Conservation (phyloP, 2,888 invertebrate species). For the Eremobia ochroleuca region DNA sequence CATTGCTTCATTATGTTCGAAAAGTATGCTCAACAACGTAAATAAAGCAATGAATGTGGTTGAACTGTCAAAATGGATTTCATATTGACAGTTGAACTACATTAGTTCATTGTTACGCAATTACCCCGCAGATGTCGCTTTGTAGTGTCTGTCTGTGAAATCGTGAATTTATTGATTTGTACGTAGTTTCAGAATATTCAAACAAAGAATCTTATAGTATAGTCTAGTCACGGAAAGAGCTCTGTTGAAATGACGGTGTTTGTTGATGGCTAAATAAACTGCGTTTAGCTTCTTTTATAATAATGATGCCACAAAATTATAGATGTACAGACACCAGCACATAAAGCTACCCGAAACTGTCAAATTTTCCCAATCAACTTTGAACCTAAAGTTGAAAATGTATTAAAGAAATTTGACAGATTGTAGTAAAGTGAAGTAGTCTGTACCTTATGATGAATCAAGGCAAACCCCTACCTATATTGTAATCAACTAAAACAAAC, state of each 20-base stretch:
- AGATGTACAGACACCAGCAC: too few relatives aligned
- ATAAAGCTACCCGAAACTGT: too few relatives aligned
- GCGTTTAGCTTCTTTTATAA: neutral
- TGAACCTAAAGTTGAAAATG: too few relatives aligned
- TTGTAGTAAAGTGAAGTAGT: too few relatives aligned
- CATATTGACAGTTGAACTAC: too few relatives aligned
- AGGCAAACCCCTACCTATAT: neutral
- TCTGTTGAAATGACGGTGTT: neutral
- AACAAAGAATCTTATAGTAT: neutral
- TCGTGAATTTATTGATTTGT: neutral
- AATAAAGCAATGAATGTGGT: neutral
- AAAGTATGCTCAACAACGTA: neutral
- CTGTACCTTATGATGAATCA: neutral
- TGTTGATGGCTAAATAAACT: neutral
- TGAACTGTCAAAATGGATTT: too few relatives aligned
- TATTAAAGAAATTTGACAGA: too few relatives aligned
- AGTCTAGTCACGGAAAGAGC: too few relatives aligned
- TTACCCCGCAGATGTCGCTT: neutral
- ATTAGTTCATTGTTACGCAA: neutral
- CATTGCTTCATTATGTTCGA: neutral
- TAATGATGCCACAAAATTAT: too few relatives aligned
- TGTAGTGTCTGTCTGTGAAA: neutral
- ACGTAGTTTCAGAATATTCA: neutral
- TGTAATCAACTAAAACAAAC: constrained; percentile 26
- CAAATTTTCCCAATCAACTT: too few relatives aligned